Evolutionary conservation across 2,113 vertebrate genomes (phyloP), one percentile per base, ranked within the genome.

Genomic region (Eretmochelys imbricata): DNA sequence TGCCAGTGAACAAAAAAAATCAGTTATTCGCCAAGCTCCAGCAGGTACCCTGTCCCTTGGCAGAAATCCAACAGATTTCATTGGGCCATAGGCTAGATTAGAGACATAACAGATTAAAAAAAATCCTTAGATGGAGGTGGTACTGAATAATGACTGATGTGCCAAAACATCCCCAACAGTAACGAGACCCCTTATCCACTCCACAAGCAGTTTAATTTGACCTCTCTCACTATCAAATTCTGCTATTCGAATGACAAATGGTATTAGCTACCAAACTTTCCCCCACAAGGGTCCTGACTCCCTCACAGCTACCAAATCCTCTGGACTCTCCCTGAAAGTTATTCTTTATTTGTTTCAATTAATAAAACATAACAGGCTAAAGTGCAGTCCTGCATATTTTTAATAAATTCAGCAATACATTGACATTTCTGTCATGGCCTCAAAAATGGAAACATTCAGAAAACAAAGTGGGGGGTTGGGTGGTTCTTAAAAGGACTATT

Each of bases 401-500:
- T 46, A 24, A 76, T 76, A 76, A 76, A 42, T 46, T 76, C 72
- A 76, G 12, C 42, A 76, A 42, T 46, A 76, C 38, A 42, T 75
- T 42, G 38, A 42, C 38, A 42, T 46, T 72, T 72, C 65, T 38
- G 65, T 72, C 16, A 38, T 20, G 65, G 19, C 19, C 31, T n/a
- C n/a, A 72, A 38, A 35, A 72, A 35, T 72, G 35, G n/a, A 72
- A 72, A 72, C 17, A 17, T 20, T 38, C 65, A 72, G n/a, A 38
- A 38, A 22, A 5, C 35, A 38, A 38, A 72, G 35, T 10, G 10
- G 19, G 35, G 35, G 17, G n/a, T 16, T 38, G 89, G 38, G 89
- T 93, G 80, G 5, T 62, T 29, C 29, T 80, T 54, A 17, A 84
- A 46, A 8, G 83, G 89, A 7, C 82, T 86, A 82, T 76, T 84